Percentiles rank a stretch among this genome's conserved stretches.
These are phyloP conservation scores for Entelurus aequoreus DNA, from an alignment of 2,113 vertebrate genomes.

Conservation along the genomic window DNA sequence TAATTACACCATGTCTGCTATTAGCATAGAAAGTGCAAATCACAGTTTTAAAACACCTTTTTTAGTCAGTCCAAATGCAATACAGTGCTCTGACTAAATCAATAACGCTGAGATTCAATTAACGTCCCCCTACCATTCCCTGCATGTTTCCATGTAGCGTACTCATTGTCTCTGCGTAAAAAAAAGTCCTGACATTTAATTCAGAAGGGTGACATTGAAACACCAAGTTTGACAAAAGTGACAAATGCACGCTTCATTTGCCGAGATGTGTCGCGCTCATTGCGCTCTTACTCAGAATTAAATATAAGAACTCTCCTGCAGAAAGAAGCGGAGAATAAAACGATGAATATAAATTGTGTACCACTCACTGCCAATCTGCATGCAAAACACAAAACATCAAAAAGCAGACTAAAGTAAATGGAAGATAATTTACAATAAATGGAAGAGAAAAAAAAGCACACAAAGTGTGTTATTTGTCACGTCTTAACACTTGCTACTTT, in stretches of 20 bases:
- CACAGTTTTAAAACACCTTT: slow-evolving; percentile 37
- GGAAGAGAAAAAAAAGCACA: not conserved
- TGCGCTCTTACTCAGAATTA: not conserved
- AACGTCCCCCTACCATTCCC: slow-evolving; percentile 45
- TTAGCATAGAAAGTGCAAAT: slow-evolving; percentile 53
- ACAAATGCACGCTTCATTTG: slow-evolving; percentile 21
- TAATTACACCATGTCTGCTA: slow-evolving; percentile 38
- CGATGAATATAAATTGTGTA: not conserved
- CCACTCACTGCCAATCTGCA: not conserved
- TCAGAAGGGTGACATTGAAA: slow-evolving; percentile 42
- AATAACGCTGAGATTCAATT: slow-evolving; percentile 58
- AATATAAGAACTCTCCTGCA: slow-evolving; percentile 28
- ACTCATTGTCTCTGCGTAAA: slow-evolving; percentile 35
- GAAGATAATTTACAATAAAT: too few relatives aligned
- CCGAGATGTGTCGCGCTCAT: slow-evolving; percentile 16
- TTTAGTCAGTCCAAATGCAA: slow-evolving; percentile 32
- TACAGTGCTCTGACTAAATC: slow-evolving; percentile 44
- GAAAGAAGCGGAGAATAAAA: slow-evolving; percentile 7
- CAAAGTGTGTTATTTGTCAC: too few relatives aligned
- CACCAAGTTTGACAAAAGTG: slow-evolving; percentile 30
- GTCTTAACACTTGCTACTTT: too few relatives aligned
- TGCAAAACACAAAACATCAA: not conserved
- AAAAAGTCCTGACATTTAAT: slow-evolving; percentile 39
- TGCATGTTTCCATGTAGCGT: slow-evolving; percentile 14
- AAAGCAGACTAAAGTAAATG: not conserved